phyloP scores from a whole-genome alignment of 1,140 invertebrate genomes.

The Diabrotica undecimpunctata region DNA sequence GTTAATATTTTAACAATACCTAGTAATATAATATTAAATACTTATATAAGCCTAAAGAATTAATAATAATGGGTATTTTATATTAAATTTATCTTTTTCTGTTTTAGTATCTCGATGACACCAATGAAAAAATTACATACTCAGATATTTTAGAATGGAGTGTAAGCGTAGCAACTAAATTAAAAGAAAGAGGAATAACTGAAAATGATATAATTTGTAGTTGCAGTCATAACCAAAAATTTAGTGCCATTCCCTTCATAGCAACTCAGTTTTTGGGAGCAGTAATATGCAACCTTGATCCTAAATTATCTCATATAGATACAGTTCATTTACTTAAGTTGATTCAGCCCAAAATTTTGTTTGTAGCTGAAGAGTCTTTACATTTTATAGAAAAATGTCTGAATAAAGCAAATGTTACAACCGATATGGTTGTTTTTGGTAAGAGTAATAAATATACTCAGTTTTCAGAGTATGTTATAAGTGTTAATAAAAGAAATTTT shows the following conservation, averaged over 20 bases:
- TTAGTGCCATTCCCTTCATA: constrained; percentile 5
- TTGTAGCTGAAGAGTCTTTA: constrained; percentile 10
- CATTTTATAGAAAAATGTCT: constrained; percentile 12
- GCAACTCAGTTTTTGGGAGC: constrained; percentile 1
- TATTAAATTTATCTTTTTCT: no score
- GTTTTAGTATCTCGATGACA: constrained; percentile 13
- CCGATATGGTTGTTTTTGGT: constrained; percentile 31
- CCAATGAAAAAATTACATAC: neutral
- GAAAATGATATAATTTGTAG: constrained; percentile 14
- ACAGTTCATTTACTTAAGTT: constrained; percentile 8
- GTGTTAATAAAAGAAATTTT: constrained; percentile 22
- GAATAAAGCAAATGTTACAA: constrained; percentile 4
- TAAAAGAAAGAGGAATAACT: constrained; percentile 6
- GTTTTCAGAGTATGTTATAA: constrained; percentile 24
- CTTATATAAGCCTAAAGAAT: no score
- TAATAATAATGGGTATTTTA: no score
- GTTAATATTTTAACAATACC: no score
- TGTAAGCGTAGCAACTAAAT: neutral
- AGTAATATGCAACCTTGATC: constrained; percentile 3
- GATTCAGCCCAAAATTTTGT: constrained; percentile 11
- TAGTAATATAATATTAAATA: no score
- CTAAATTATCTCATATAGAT: constrained; percentile 8
- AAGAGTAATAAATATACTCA: constrained; percentile 14
- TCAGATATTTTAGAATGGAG: neutral
- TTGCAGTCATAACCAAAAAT: constrained; percentile 6